These are phyloP conservation scores for Sphinx pinastri DNA, from an alignment of 2,888 invertebrate genomes.

Conservation along the genomic window DNA sequence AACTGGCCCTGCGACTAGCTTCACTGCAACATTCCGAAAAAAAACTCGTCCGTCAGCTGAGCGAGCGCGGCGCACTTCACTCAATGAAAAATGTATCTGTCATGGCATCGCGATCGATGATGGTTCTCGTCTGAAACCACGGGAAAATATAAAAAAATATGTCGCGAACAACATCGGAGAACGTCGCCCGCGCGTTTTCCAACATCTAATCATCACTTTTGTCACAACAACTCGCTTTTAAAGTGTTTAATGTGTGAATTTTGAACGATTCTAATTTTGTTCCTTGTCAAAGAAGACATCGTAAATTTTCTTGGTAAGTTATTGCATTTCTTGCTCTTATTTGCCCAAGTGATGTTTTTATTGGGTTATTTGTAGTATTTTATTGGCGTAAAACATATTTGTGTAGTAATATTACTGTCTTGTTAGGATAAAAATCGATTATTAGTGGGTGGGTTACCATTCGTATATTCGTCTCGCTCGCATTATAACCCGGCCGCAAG, in stretches of 20 bases:
- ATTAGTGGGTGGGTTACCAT: conserved; percentile 77
- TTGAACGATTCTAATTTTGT: conserved; percentile 79
- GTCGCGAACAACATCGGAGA: conserved; percentile 61
- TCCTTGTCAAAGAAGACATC: conserved; percentile 68
- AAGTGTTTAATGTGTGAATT: conserved; percentile 75
- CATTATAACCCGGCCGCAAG: conserved; percentile 68
- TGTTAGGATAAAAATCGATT: conserved; percentile 80
- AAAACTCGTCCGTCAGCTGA: conserved; percentile 78
- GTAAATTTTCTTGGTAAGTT: conserved; percentile 74
- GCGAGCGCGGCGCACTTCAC: conserved; percentile 70
- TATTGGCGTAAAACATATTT: conserved; percentile 13
- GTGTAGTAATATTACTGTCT: conserved; percentile 34
- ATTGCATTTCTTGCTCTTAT: conserved; percentile 30
- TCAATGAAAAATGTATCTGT: conserved; percentile 75
- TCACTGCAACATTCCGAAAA: conserved; percentile 61
- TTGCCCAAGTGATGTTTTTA: conserved; percentile 1
- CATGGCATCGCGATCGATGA: conserved; percentile 81
- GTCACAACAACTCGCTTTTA: conserved; percentile 55
- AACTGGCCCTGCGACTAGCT: conserved; percentile 52
- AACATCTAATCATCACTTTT: conserved; percentile 62
- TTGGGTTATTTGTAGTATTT: background rate
- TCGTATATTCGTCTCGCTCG: conserved; percentile 58
- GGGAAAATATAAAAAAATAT: conserved; percentile 76
- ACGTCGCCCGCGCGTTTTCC: conserved; percentile 50
- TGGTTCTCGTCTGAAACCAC: conserved; percentile 67